Percentiles rank a stretch among this genome's conserved stretches.
Conservation (phyloP, 2,797 vertebrate species). For the Echiichthys vipera region DNA sequence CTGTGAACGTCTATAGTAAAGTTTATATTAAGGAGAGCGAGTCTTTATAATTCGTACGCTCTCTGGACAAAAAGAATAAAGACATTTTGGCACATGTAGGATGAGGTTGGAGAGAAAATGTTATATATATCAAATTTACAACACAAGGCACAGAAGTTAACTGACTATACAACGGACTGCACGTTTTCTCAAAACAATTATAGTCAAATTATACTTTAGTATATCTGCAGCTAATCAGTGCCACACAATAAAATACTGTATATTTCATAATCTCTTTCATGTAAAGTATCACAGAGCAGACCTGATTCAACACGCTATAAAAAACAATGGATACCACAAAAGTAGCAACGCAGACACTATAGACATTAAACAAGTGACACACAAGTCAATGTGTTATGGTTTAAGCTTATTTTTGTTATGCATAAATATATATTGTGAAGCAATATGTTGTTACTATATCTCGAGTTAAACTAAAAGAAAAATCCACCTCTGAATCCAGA, state of each 20-base stretch:
- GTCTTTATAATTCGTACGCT: background rate
- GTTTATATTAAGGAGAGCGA: background rate
- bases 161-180: constrained; percentile 9
- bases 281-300: constrained; percentile 47
- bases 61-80: constrained; percentile 19
- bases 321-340: constrained; percentile 41
- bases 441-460: constrained; percentile 48
- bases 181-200: constrained; percentile 18
- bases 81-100: constrained; percentile 46
- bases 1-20: background rate
- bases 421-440: constrained; percentile 70
- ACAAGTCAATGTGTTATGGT: constrained; percentile 42
- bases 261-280: constrained; percentile 54
- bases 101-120: constrained; percentile 47
- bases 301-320: constrained; percentile 52
- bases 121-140: constrained; percentile 28
- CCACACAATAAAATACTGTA: constrained; percentile 70
- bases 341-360: constrained; percentile 22
- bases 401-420: constrained; percentile 49
- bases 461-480: constrained; percentile 34
- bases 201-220: constrained; percentile 35
- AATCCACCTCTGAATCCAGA: constrained; percentile 34
- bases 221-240: constrained; percentile 62
- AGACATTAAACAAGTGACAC: constrained; percentile 46
- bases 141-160: constrained; percentile 39